phyloP scores from a whole-genome alignment of 2,888 invertebrate genomes.

The Troides aeacus region DNA sequence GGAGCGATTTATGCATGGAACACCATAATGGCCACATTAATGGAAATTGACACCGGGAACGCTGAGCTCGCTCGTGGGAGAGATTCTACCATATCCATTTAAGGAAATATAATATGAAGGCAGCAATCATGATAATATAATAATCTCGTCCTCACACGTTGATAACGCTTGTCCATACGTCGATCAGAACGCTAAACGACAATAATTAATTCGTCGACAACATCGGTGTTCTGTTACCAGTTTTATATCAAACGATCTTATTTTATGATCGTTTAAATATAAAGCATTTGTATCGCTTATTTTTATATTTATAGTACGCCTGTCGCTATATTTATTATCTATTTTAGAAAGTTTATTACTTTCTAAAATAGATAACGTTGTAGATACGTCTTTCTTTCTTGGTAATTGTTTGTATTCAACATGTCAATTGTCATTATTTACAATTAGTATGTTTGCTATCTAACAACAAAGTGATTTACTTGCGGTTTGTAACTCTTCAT shows the following conservation, averaged over 20 bases:
- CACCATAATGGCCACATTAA: constrained; percentile 69
- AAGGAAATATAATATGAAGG: constrained; percentile 74
- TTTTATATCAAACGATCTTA: constrained; percentile 26
- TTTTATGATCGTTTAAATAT: constrained; percentile 28
- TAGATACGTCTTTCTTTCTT: neutral
- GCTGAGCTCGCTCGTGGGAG: constrained; percentile 52
- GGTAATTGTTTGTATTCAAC: neutral
- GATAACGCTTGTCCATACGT: constrained; percentile 54
- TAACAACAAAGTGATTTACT: neutral
- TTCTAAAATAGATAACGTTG: too few relatives aligned
- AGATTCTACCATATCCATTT: constrained; percentile 50
- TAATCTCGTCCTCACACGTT: constrained; percentile 65
- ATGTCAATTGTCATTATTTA: neutral
- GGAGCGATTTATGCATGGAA: constrained; percentile 67
- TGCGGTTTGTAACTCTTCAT: neutral
- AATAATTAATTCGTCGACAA: constrained; percentile 54
- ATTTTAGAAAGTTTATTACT: neutral
- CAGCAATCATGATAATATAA: constrained; percentile 62
- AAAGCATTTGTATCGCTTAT: constrained; percentile 10
- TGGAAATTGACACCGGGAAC: constrained; percentile 71
- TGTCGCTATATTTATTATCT: neutral
- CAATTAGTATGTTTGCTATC: too few relatives aligned
- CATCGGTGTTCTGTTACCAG: constrained; percentile 30
- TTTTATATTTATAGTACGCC: constrained; percentile 10
- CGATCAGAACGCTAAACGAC: constrained; percentile 51